phyloP scores from a whole-genome alignment of 2,113 vertebrate species.

The Myanophis thanlyinensis region DNA sequence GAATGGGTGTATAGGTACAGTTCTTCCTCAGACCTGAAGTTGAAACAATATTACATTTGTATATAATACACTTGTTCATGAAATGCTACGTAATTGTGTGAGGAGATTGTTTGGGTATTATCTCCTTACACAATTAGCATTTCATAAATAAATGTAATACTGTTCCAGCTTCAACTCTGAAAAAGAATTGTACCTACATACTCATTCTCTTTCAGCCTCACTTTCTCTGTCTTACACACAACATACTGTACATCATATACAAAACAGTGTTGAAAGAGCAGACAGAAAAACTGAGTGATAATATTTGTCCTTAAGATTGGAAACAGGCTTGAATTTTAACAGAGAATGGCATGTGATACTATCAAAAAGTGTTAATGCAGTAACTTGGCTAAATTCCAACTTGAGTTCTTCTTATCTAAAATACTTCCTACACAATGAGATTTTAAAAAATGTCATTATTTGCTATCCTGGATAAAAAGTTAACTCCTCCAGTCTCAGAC shows the following conservation, averaged over 20 bases:
- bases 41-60: neutral
- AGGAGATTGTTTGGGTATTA: neutral
- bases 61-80: neutral
- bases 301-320: neutral
- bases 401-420: conserved; percentile 34
- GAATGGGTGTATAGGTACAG: neutral
- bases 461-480: neutral
- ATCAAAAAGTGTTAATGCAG: neutral
- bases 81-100: neutral
- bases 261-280: neutral
- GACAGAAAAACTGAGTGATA: conserved; percentile 1
- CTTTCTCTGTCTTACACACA: neutral
- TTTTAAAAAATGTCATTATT: conserved; percentile 24
- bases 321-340: neutral
- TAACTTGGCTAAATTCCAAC: conserved; percentile 33
- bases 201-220: neutral
- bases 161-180: neutral
- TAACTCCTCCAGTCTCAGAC: neutral
- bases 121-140: neutral
- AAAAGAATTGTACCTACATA: neutral
- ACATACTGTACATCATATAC: neutral
- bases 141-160: neutral
- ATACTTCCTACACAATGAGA: conserved; percentile 1
- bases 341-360: neutral
- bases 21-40: neutral